phyloP scores from a whole-genome alignment of 2,888 invertebrate genomes.

The Noctua janthe region DNA sequence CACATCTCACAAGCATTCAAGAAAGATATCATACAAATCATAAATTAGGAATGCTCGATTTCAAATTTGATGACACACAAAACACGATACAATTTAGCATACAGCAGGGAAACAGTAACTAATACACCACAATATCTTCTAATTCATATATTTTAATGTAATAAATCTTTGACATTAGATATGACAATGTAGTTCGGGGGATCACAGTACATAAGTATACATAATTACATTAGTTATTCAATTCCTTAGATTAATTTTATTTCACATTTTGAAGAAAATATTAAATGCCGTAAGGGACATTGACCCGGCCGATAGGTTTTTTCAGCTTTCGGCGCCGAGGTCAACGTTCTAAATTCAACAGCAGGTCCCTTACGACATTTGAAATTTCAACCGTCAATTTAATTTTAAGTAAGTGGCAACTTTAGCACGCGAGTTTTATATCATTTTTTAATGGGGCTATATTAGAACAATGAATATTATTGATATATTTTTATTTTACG shows the following conservation, averaged over 20 bases:
- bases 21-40: background rate
- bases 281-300: background rate
- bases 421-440: constrained; percentile 35
- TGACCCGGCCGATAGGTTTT: background rate
- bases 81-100: constrained; percentile 6
- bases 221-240: constrained; percentile 48
- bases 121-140: constrained; percentile 35
- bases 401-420: constrained; percentile 30
- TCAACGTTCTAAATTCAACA: background rate
- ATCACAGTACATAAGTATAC: constrained; percentile 69
- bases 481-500: background rate
- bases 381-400: background rate
- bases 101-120: constrained; percentile 4
- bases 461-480: background rate
- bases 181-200: constrained; percentile 56
- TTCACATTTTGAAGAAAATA: background rate
- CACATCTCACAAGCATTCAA: background rate
- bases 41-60: background rate
- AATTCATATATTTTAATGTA: constrained; percentile 58
- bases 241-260: constrained; percentile 53
- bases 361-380: background rate
- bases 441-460: background rate
- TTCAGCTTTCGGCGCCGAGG: background rate
- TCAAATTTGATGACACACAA: constrained; percentile 7
- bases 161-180: constrained; percentile 66